Base-by-base conservation (phyloP, 2,888 invertebrate species). In the Stenodera caucasica region DNA sequence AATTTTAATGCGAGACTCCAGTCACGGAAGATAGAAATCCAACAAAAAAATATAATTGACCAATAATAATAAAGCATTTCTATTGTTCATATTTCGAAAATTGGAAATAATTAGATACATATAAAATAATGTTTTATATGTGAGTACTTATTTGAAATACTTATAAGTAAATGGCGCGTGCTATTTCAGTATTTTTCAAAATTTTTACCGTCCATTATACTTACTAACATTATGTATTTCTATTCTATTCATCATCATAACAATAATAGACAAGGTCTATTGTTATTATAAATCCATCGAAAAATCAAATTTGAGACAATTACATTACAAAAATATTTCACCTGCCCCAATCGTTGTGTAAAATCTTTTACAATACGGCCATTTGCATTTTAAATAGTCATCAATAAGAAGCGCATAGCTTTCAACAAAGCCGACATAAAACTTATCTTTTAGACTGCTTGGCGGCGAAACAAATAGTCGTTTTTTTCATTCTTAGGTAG, bases 311-410 rank as follows among this genome's bases (percentile, higher is more conserved):
- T 26, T 55, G 55, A 58, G 58, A 63, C 63, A 63, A 63, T 63
- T 63, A 60, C 57, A 55, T 57, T 60, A 60, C 49, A 53, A 63
- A 63, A 63, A 63, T 63, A 60, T 63, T 63, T 63, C 63, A 63
- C 63, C 63, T 63, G 63, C 57, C 49, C 21, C 21, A 60, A 57
- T 63, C 57, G 51, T 60, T 57, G 57, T 60, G 60, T 63, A 60
- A 59, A 63, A 63, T 63, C 63, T 63, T 63, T 60, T 60, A 63
- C 63, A 63, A 63, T 60, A 57, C 63, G 63, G 52, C 60, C 63
- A 63, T 63, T 63, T 63, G 63, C 63, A 63, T 63, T 63, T 63
- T 63, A 63, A 63, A 60, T 60, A 57, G 63, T 60, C 63, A 60
- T 63, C 63, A 63, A 63, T 63, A 57, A 60, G 57, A 52, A 59